Evolutionary conservation across 2,113 vertebrate genomes (phyloP).

Genomic region (Psilopsiagon aymara): DNA sequence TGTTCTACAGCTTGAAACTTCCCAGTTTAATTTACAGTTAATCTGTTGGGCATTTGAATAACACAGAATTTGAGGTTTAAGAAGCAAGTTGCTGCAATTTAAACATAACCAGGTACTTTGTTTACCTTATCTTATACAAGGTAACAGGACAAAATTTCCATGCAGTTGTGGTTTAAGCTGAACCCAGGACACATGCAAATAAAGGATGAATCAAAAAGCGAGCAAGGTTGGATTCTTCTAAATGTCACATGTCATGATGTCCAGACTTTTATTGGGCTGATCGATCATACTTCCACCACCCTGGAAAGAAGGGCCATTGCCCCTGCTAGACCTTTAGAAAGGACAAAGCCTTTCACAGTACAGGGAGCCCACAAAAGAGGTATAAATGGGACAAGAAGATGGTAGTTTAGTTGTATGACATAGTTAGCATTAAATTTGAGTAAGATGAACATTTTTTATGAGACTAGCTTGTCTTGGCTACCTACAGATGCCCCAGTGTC

Average conservation of each 20-base stretch:
- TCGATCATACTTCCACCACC: neutral
- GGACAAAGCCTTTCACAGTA: neutral
- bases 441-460: conserved; percentile 24
- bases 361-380: neutral
- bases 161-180: neutral
- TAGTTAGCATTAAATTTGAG: neutral
- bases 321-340: neutral
- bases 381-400: neutral
- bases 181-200: neutral
- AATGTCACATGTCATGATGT: accelerated
- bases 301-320: neutral
- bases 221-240: neutral
- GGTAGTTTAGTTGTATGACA: neutral
- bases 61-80: neutral
- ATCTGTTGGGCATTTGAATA: neutral
- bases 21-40: neutral
- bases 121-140: neutral
- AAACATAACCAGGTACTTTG: neutral
- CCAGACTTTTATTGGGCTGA: neutral
- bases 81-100: neutral
- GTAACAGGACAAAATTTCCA: neutral
- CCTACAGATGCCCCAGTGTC: neutral
- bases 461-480: accelerated
- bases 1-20: neutral
- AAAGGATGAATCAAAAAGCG: neutral